These are phyloP conservation scores for Phoeniculus purpureus DNA, from an alignment of 2,797 vertebrate genomes.

Conservation along the genomic window DNA sequence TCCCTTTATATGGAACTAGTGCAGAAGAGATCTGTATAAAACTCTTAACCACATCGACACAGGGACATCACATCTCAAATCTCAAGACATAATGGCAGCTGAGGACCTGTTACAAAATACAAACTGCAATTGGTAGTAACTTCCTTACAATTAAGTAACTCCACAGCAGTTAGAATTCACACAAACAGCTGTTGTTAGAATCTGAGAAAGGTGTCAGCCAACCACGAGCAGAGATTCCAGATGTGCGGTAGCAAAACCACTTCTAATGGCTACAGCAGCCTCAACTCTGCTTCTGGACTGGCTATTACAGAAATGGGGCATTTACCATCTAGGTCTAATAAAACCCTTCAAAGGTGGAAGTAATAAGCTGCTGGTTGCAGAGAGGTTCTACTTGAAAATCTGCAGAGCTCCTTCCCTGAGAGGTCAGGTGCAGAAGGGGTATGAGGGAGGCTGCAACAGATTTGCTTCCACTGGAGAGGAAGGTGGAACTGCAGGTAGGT, in stretches of 20 bases:
- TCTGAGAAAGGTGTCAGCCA: not conserved
- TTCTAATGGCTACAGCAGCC: not conserved
- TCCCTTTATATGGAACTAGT: not conserved
- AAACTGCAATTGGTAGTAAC: not conserved
- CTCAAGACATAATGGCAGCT: not conserved
- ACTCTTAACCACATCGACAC: not conserved
- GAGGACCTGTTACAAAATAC: not conserved
- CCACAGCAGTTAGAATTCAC: not conserved
- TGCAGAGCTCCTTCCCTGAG: not conserved
- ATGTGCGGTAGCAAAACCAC: not conserved
- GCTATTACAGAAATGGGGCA: not conserved
- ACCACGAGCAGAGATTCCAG: not conserved
- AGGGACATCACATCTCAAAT: not conserved
- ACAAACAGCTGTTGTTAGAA: not conserved
- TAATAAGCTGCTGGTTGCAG: not conserved
- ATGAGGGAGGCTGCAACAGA: not conserved
- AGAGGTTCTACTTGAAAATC: not conserved
- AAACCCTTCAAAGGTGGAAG: not conserved
- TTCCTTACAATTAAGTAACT: not conserved
- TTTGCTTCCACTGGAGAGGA: not conserved
- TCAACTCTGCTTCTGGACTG: not conserved
- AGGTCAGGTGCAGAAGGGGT: not conserved
- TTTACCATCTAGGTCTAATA: not conserved
- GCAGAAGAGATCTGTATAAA: not conserved
- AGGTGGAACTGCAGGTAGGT: not conserved